Evolutionary conservation across 1,140 invertebrate genomes (phyloP).

Genomic region (Planococcus citri): DNA sequence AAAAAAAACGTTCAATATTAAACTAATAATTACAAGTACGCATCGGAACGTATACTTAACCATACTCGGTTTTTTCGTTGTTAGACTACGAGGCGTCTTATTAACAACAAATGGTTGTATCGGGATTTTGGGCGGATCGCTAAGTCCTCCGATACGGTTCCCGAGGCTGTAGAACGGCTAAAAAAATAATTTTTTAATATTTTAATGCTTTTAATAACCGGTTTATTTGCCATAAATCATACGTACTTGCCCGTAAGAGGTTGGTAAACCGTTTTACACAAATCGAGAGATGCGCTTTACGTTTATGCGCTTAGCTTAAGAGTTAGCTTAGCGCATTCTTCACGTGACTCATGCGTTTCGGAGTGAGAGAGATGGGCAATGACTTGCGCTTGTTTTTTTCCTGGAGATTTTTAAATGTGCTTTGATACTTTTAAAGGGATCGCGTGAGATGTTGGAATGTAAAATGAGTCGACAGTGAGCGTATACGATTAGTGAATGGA

Average conservation of each 20-base stretch:
- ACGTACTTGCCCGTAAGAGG: slow-evolving; percentile 3
- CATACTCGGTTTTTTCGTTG: not conserved
- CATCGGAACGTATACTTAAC: slow-evolving; percentile 5
- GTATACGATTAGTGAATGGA: too few relatives aligned
- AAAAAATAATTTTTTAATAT: slow-evolving; percentile 14
- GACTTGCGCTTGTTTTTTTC: too few relatives aligned
- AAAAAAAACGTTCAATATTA: slow-evolving; percentile 11
- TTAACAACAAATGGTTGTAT: slow-evolving; percentile 18
- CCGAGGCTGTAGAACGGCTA: slow-evolving; percentile 14
- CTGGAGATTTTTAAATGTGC: too few relatives aligned
- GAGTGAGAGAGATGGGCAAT: too few relatives aligned
- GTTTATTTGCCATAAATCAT: slow-evolving; percentile 18
- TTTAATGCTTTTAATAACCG: slow-evolving; percentile 20
- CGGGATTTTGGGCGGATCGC: slow-evolving; percentile 16
- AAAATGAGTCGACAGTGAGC: too few relatives aligned
- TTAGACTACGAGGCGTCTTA: slow-evolving; percentile 16
- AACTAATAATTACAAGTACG: slow-evolving; percentile 20
- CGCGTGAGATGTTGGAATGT: too few relatives aligned
- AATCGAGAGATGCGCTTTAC: not conserved
- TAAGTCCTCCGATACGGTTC: not conserved
- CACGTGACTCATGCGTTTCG: not conserved
- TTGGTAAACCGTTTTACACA: slow-evolving; percentile 11
- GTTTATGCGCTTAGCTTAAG: slow-evolving; percentile 12
- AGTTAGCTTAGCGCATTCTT: not conserved
- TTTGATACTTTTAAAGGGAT: too few relatives aligned